Evolutionary conservation across 1,140 invertebrate genomes (phyloP).

Genomic region (Trachymyrmex cornetzi): DNA sequence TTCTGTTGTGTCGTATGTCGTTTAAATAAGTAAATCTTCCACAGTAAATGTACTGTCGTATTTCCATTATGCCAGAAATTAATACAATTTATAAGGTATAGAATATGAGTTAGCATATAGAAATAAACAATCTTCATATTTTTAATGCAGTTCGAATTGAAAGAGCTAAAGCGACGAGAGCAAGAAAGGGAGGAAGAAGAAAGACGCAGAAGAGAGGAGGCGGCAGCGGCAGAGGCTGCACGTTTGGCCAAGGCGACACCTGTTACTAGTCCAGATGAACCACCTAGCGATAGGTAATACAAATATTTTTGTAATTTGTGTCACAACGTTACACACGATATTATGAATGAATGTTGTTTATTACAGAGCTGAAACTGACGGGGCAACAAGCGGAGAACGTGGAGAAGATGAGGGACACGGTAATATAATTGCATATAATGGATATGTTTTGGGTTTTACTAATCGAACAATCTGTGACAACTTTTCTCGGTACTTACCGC

Average conservation of each 20-base stretch:
- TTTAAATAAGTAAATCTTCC: conserved; percentile 23
- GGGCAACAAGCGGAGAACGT: conserved; percentile 88
- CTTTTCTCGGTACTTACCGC: conserved; percentile 27
- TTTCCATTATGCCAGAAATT: not conserved
- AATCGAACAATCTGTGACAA: conserved; percentile 37
- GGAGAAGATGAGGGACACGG: conserved; percentile 87
- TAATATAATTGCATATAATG: conserved; percentile 72
- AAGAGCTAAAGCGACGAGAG: conserved; percentile 96
- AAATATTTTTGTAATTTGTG: not conserved
- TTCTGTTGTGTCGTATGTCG: not conserved
- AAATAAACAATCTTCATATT: conserved; percentile 45
- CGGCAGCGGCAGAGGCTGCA: conserved; percentile 89
- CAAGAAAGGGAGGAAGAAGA: conserved; percentile 93
- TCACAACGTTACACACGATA: not conserved
- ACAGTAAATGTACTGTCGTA: not conserved
- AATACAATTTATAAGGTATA: not conserved
- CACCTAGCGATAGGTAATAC: conserved; percentile 86
- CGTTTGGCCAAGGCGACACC: conserved; percentile 86
- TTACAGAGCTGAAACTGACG: conserved; percentile 88
- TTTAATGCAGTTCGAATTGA: conserved; percentile 96
- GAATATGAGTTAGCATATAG: not conserved
- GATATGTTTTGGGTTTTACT: conserved; percentile 43
- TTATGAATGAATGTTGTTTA: conserved; percentile 41
- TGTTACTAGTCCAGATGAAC: conserved; percentile 88
- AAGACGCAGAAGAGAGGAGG: conserved; percentile 90